Evolutionary conservation across 2,888 invertebrate species (phyloP).

Genomic region (Argyra leucocephala): DNA sequence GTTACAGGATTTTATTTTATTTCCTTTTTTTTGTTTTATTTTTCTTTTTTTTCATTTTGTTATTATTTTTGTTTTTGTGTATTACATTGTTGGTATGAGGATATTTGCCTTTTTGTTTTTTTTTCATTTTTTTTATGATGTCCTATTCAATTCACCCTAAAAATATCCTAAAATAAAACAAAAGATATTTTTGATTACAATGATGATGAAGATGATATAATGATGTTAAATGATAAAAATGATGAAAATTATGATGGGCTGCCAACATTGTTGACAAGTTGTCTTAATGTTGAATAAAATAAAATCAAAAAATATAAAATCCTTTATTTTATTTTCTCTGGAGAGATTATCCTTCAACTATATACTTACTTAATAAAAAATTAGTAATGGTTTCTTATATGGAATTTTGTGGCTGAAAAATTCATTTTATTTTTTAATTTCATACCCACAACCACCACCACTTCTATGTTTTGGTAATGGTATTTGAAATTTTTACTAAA

Average conservation of each 20-base stretch:
- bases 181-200: background rate
- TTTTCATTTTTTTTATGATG: no score
- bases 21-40: background rate
- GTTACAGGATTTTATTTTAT: background rate
- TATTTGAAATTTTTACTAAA: no score
- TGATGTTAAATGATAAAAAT: background rate
- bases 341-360: background rate
- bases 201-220: background rate
- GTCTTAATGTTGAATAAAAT: background rate
- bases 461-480: no score
- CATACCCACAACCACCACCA: no score
- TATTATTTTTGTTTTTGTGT: background rate
- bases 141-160: no score
- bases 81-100: background rate
- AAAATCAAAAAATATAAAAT: background rate
- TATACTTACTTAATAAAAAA: background rate
- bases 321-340: background rate
- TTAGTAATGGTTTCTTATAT: background rate
- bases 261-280: constrained; percentile 6
- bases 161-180: background rate
- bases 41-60: background rate
- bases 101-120: no score
- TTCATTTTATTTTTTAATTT: background rate
- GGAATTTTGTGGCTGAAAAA: background rate
- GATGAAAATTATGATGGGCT: background rate